A percentile compares a stretch with the other conserved stretches of the same genome.
Conservation (phyloP, 2,113 vertebrate species). For the Strigops habroptila region DNA sequence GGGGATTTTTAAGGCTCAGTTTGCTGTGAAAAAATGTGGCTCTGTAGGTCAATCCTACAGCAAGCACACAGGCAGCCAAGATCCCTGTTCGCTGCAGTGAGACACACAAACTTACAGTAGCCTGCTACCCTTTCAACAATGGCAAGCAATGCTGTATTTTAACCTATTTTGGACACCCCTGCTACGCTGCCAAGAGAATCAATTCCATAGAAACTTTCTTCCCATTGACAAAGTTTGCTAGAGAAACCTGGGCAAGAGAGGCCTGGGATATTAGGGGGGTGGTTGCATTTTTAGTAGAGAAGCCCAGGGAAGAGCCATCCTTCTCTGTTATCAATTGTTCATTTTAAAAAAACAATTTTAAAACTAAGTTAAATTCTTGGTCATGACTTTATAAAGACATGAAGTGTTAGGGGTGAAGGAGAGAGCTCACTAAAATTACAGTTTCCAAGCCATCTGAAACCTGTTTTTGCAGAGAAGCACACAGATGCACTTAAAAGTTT, state of each 20-base stretch:
- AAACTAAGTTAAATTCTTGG: neutral
- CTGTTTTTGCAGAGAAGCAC: neutral
- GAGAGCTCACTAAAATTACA: neutral
- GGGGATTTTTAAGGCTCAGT: neutral
- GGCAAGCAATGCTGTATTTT: neutral
- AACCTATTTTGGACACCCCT: neutral
- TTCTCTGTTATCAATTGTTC: neutral
- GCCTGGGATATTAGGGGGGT: neutral
- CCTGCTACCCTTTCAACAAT: neutral
- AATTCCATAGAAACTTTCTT: neutral
- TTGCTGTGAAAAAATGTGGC: neutral
- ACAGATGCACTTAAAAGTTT: neutral
- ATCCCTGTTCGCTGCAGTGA: rapidly evolving
- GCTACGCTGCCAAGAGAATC: neutral
- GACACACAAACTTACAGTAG: neutral
- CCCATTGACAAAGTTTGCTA: neutral
- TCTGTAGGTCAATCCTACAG: neutral
- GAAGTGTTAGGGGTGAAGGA: neutral
- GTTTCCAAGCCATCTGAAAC: neutral
- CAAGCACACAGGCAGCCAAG: neutral
- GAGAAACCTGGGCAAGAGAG: neutral
- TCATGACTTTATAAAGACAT: neutral
- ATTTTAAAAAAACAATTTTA: neutral
- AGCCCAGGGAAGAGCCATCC: neutral
- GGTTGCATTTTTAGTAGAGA: neutral